phyloP scores from a whole-genome alignment of 2,113 vertebrate species.

The Eudyptes chrysolophus region DNA sequence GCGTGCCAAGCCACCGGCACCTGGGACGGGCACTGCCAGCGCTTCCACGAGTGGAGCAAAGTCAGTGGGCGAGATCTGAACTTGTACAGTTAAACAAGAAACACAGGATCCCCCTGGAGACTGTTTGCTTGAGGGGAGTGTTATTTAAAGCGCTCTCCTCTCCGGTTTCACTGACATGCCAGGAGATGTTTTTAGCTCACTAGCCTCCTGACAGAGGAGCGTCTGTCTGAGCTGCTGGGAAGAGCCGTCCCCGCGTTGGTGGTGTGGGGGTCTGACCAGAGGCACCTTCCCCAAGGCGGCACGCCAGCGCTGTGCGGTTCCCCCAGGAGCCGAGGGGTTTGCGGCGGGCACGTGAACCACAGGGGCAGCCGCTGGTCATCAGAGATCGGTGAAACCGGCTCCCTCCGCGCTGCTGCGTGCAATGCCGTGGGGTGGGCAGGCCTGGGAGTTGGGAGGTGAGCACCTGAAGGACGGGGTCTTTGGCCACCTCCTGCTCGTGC shows the following conservation, averaged over 20 bases:
- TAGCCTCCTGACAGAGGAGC: not conserved
- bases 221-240: not conserved
- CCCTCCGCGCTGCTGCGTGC: accelerated
- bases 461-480: not conserved
- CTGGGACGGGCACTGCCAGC: not conserved
- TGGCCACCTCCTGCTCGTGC: not conserved
- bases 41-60: accelerated
- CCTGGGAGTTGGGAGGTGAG: not conserved
- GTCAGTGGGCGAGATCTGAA: not conserved
- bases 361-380: not conserved
- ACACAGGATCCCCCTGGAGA: not conserved
- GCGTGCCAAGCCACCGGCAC: accelerated
- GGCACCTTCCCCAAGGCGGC: accelerated
- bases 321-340: not conserved
- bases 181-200: not conserved
- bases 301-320: accelerated
- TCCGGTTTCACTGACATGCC: not conserved
- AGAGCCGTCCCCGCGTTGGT: accelerated
- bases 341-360: accelerated
- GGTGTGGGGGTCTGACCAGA: not conserved
- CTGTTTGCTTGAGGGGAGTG: not conserved
- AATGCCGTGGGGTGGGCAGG: not conserved
- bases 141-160: not conserved
- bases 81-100: not conserved
- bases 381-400: not conserved